Conservation (phyloP, 1,140 invertebrate genomes). For the Cherax destructor region DNA sequence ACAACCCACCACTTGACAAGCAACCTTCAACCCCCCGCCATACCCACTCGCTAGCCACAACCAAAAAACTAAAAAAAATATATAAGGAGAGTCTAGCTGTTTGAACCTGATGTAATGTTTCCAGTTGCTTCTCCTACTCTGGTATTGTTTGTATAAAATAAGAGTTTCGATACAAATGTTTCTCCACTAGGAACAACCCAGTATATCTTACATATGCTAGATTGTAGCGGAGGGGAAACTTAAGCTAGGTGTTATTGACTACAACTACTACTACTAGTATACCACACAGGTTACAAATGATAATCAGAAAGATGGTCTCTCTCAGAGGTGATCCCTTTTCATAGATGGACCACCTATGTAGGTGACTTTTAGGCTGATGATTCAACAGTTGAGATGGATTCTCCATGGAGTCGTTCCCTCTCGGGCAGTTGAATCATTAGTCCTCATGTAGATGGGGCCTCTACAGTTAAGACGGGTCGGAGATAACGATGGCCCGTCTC, state of each 20-base stretch:
- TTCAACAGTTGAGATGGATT: constrained; percentile 27
- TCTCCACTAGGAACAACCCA: constrained; percentile 66
- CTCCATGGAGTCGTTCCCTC: not conserved
- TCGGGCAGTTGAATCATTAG: constrained; percentile 47
- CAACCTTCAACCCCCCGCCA: constrained; percentile 21
- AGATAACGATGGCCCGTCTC: constrained; percentile 32
- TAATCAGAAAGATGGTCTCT: constrained; percentile 48
- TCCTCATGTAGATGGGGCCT: constrained; percentile 16
- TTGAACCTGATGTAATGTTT: constrained; percentile 54
- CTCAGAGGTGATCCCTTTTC: constrained; percentile 47
- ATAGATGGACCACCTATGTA: constrained; percentile 56
- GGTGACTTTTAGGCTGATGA: constrained; percentile 23
- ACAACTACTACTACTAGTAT: constrained; percentile 65
- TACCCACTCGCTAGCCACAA: constrained; percentile 61
- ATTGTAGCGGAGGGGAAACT: constrained; percentile 66
- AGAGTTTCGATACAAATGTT: constrained; percentile 67
- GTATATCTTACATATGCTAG: constrained; percentile 68
- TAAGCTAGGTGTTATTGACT: constrained; percentile 66
- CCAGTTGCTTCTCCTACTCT: constrained; percentile 67
- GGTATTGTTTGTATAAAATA: constrained; percentile 62
- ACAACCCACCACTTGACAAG: constrained; percentile 26
- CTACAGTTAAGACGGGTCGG: constrained; percentile 25
- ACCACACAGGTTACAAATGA: constrained; percentile 66
- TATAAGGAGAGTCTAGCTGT: constrained; percentile 66
- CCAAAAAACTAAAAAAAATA: constrained; percentile 43